These are phyloP conservation scores for Cichlasoma orientale DNA, from an alignment of 2,797 vertebrate species.

Conservation along the genomic window DNA sequence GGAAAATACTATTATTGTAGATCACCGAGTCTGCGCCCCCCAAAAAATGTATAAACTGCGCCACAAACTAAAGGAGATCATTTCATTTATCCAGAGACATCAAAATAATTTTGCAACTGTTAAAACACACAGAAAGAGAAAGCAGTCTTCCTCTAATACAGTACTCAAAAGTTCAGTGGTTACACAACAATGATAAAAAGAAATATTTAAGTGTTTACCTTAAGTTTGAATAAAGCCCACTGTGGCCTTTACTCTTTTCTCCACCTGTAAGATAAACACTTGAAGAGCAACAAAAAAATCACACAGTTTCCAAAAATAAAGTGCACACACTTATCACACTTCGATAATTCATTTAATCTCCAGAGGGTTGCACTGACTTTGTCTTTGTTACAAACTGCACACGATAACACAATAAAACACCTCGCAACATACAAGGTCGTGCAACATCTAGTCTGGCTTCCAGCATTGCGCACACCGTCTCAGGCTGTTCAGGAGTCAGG, in stretches of 20 bases:
- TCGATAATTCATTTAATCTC: slow-evolving; percentile 73
- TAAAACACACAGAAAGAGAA: not conserved
- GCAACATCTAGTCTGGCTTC: slow-evolving; percentile 70
- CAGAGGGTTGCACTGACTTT: slow-evolving; percentile 64
- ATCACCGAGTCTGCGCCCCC: too few species aligned
- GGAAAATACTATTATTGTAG: too few species aligned
- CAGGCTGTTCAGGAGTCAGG: slow-evolving; percentile 28
- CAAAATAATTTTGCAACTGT: not conserved
- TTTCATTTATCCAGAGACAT: not conserved
- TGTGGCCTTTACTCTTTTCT: accelerated
- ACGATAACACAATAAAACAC: slow-evolving; percentile 71
- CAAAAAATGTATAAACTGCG: not conserved
- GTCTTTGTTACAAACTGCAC: slow-evolving; percentile 74
- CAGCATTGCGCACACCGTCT: slow-evolving; percentile 40
- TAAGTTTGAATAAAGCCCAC: not conserved
- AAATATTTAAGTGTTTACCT: not conserved
- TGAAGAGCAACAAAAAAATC: too few species aligned
- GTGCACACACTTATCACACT: slow-evolving; percentile 37
- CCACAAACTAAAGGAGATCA: not conserved
- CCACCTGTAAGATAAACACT: not conserved
- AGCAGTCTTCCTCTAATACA: not conserved
- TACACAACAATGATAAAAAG: not conserved
- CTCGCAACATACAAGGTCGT: slow-evolving; percentile 67
- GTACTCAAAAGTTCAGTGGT: not conserved
- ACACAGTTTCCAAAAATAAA: too few species aligned